Evolutionary conservation across 2,888 invertebrate genomes (phyloP).

Genomic region (Scaptomyza tumidula): DNA sequence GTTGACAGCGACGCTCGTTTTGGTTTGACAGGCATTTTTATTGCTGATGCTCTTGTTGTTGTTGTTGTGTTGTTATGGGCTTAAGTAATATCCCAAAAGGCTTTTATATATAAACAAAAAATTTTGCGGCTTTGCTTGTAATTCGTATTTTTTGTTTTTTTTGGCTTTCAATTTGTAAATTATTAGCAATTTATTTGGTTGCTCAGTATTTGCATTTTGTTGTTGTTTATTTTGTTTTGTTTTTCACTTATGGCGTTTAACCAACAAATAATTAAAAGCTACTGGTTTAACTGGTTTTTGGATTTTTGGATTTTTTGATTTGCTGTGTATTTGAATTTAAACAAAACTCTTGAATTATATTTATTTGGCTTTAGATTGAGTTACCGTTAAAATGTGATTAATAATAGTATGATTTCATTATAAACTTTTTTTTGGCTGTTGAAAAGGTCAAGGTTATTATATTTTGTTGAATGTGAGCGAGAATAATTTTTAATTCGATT

Average conservation of each 20-base stretch:
- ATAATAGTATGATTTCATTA: conserved; percentile 50
- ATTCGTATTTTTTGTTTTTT: conserved; percentile 50
- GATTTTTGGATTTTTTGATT: too few relatives aligned
- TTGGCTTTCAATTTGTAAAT: conserved; percentile 66
- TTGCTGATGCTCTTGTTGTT: not conserved
- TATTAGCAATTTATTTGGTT: conserved; percentile 70
- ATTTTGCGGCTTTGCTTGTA: conserved; percentile 48
- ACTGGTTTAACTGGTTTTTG: conserved; percentile 63
- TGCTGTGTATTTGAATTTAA: conserved; percentile 9
- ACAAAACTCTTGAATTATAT: conserved; percentile 31
- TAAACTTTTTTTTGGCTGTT: conserved; percentile 2
- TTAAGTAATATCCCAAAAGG: conserved; percentile 44
- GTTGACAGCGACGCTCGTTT: conserved; percentile 40
- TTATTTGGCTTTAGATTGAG: conserved; percentile 36
- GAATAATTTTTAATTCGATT: not conserved
- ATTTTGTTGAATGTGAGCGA: not conserved
- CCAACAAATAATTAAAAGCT: conserved; percentile 28
- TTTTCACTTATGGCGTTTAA: conserved; percentile 31
- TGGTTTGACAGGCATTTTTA: conserved; percentile 53
- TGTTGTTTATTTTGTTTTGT: conserved; percentile 19
- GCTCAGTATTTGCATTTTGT: conserved; percentile 71
- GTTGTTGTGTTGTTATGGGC: conserved; percentile 8
- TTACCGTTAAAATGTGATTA: conserved; percentile 68
- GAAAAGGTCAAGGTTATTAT: conserved; percentile 59
- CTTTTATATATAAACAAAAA: too few relatives aligned